Percentiles rank a stretch among this genome's conserved stretches.
Conservation (phyloP, 2,888 invertebrate genomes). For the Hoplodrina ambigua region DNA sequence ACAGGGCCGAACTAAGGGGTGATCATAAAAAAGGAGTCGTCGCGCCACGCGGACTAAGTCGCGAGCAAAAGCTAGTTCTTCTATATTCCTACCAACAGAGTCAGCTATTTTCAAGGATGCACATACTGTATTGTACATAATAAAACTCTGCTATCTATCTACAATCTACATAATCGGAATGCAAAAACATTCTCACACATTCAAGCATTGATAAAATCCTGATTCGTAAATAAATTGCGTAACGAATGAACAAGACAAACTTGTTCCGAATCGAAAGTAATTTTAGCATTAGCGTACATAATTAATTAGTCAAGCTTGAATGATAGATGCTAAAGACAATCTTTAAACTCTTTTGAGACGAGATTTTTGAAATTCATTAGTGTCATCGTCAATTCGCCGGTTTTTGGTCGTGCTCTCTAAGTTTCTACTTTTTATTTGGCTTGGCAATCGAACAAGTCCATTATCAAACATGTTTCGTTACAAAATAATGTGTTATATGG, state of each 20-base stretch:
- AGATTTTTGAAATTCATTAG: not conserved
- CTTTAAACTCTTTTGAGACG: constrained; percentile 21
- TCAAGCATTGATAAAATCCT: constrained; percentile 15
- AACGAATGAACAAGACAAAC: constrained; percentile 57
- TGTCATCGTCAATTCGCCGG: not conserved
- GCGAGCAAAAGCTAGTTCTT: not conserved
- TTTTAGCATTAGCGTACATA: constrained; percentile 29
- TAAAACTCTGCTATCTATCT: not conserved
- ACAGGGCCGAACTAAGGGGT: no score
- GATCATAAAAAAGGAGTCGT: no score
- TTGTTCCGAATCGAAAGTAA: constrained; percentile 59
- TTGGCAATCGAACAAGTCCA: not conserved
- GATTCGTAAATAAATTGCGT: constrained; percentile 40
- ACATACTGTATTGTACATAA: not conserved
- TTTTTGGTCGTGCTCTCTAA: not conserved
- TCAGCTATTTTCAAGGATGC: not conserved
- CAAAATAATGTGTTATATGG: no score
- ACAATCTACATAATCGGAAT: not conserved
- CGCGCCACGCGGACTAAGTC: no score
- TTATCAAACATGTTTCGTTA: no score
- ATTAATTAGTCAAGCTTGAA: constrained; percentile 51
- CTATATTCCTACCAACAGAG: not conserved
- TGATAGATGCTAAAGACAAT: constrained; percentile 28
- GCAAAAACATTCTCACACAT: not conserved
- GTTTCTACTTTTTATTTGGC: not conserved